Evolutionary conservation across 2,888 invertebrate species (phyloP).

Genomic region (Drosophila prostipennis): DNA sequence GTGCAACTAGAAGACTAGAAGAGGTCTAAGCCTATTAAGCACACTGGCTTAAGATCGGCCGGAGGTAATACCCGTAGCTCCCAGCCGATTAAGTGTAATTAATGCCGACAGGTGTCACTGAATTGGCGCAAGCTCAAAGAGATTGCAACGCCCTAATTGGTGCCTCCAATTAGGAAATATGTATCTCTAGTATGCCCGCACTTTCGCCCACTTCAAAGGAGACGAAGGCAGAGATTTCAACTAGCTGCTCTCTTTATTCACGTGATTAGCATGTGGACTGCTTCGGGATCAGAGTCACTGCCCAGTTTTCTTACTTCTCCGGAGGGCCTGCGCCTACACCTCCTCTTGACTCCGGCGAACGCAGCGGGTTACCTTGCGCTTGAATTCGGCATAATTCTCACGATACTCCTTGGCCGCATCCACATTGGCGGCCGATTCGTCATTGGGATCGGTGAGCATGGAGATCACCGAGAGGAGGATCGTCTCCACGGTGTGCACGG

Average conservation of each 20-base stretch:
- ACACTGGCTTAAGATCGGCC: constrained; percentile 67
- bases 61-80: constrained; percentile 21
- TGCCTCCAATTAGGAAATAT: constrained; percentile 36
- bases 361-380: constrained; percentile 98
- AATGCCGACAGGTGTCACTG: constrained; percentile 60
- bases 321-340: constrained; percentile 33
- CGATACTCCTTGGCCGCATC: constrained; percentile 99
- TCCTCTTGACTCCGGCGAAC: constrained; percentile 99
- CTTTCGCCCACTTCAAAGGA: neutral
- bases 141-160: constrained; percentile 36
- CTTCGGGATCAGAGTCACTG: constrained; percentile 3
- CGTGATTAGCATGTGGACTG: constrained; percentile 48
- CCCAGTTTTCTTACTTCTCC: neutral
- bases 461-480: constrained; percentile 99
- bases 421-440: constrained; percentile 99
- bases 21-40: constrained; percentile 66
- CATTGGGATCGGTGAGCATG: constrained; percentile 99
- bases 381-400: constrained; percentile 98
- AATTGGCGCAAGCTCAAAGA: constrained; percentile 55
- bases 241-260: constrained; percentile 52
- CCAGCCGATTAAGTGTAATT: constrained; percentile 66
- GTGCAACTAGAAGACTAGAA: constrained; percentile 49
- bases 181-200: neutral
- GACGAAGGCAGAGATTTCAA: constrained; percentile 8
- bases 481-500: constrained; percentile 99